phyloP scores from a whole-genome alignment of 37 sponge, comb jelly and placozoan species.

The Hormiphora californensis region DNA sequence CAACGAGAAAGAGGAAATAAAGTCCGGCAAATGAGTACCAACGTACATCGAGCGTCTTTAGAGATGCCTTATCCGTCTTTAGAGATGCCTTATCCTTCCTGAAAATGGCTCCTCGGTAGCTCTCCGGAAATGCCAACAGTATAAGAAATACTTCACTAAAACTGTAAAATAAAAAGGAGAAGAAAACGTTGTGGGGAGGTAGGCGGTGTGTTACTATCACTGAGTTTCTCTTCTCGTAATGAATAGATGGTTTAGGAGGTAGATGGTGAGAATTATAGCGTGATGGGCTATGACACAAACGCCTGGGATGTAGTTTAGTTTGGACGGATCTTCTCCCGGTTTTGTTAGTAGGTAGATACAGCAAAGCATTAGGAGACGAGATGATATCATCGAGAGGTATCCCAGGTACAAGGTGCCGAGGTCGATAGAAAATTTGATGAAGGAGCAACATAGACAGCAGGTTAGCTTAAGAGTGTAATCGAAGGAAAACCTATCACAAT shows the following conservation, averaged over 20 bases:
- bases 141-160: constrained; percentile 36
- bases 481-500: background rate
- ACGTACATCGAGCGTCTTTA: background rate
- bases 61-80: too few relatives aligned
- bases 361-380: too few relatives aligned
- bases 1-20: background rate
- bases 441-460: background rate
- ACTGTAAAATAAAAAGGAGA: constrained; percentile 14
- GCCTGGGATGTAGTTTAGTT: too few relatives aligned
- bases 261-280: background rate
- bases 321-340: too few relatives aligned
- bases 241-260: background rate
- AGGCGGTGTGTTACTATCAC: background rate
- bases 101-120: constrained; percentile 17
- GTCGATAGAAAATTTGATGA: background rate
- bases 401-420: constrained; percentile 8
- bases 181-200: background rate
- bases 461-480: background rate
- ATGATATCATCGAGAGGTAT: constrained; percentile 27
- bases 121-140: background rate
- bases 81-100: background rate
- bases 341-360: too few relatives aligned
- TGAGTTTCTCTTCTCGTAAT: background rate
- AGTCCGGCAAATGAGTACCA: background rate
- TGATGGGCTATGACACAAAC: constrained; percentile 1